Conservation (phyloP, 2,797 vertebrate species). For the Manis crassicaudata region DNA sequence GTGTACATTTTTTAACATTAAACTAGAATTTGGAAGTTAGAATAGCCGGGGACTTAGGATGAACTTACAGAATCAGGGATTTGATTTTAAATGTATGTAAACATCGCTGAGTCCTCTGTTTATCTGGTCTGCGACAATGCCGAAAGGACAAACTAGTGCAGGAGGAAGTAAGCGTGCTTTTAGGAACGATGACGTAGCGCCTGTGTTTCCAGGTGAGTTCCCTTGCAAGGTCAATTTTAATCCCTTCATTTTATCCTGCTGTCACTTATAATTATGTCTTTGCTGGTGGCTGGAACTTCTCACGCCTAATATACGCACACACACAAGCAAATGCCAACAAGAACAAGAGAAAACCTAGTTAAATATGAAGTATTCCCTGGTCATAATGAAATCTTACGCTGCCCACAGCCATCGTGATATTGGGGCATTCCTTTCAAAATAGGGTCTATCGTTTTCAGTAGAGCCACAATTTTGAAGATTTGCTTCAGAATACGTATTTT, state of each 20-base stretch:
- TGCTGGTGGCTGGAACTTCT: not conserved
- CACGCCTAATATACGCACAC: not conserved
- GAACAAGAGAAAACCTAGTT: not conserved
- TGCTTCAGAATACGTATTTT: not conserved
- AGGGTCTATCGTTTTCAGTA: not conserved
- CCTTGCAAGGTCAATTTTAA: not conserved
- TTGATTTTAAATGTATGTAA: not conserved
- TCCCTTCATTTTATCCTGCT: not conserved
- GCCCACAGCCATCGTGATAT: too few species aligned
- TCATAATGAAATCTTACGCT: not conserved
- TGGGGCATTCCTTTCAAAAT: not conserved
- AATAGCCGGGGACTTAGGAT: not conserved
- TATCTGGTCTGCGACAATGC: not conserved
- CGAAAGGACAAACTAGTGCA: not conserved
- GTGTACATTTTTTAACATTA: constrained; percentile 2
- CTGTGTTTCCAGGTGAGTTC: not conserved
- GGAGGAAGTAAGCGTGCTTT: not conserved
- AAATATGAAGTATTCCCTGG: not conserved
- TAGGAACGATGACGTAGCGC: too few species aligned
- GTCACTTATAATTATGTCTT: not conserved
- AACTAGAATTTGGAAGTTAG: not conserved
- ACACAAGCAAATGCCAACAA: not conserved
- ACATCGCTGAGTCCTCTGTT: not conserved
- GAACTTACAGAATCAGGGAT: not conserved
- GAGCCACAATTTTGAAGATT: not conserved